Base-by-base conservation (phyloP, 2,888 invertebrate species). In the Ophion ventricosus region DNA sequence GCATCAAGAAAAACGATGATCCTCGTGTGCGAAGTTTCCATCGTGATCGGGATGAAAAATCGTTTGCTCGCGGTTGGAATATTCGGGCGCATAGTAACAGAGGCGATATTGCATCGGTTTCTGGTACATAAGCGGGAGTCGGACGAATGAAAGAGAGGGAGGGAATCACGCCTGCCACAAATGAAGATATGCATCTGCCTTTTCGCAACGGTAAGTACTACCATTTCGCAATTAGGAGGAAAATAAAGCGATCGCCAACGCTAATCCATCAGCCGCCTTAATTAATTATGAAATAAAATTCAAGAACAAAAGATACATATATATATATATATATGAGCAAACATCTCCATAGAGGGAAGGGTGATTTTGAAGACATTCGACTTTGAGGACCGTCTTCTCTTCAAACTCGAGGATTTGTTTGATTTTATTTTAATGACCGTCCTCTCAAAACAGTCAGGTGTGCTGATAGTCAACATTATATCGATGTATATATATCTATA, bases 141-240 rank as follows among this genome's bases (percentile, higher is more conserved):
- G 43, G 14, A 67, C 10, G 67, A 67, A 7, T 0, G 26, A 56
- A 29, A 63, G 59, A 35, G n/a, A 54, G 11, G 40, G 35, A n/a
- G 40, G 61, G 69, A 75, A 69, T 79, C 56, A 70, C 70, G 74
- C 73, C 54, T 61, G 77, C 40, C 5, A 63, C 67, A 61, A 14
- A 70, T 67, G 54, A 69, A 63, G 85, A 83, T 85, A 83, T 64
- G 75, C 26, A 85, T 85, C 82, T 79, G 69, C 26, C 56, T 80
- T 75, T 69, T 76, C 83, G 80, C 80, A 90, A 90, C 88, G 88
- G 88, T 88, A 89, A 88, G 88, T 89, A 88, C 88, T 88, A 87
- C 88, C 87, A 89, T 89, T 89, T 87, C 85, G 89, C 88, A 90
- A 90, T 90, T 90, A 90, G 89, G 88, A 90, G 88, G 83, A 89